Conservation (phyloP, 1,140 invertebrate genomes). For the Nylanderia fulva region DNA sequence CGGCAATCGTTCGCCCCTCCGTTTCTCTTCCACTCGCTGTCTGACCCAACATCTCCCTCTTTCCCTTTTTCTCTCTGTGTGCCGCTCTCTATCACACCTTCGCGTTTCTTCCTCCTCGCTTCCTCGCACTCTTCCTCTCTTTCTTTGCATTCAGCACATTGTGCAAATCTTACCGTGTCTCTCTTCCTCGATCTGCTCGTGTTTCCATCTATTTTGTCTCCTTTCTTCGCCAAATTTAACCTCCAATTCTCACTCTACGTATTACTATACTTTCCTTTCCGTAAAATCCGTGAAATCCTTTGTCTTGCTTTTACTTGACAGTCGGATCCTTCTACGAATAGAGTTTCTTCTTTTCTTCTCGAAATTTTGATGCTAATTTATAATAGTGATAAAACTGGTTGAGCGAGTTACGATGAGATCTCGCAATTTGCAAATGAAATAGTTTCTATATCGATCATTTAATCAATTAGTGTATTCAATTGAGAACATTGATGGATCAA, state of each 20-base stretch:
- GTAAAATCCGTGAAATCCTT: conserved; percentile 26
- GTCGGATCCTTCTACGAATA: background rate
- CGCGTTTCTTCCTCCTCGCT: conserved; percentile 46
- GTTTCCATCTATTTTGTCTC: conserved; percentile 47
- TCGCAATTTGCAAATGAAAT: background rate
- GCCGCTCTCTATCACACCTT: conserved; percentile 40
- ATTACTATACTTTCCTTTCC: conserved; percentile 20
- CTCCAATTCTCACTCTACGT: conserved; percentile 16
- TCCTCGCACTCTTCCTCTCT: background rate
- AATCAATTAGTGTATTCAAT: background rate
- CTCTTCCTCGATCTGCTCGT: background rate
- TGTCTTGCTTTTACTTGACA: background rate
- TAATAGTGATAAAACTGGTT: background rate
- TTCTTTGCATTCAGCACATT: conserved; percentile 6
- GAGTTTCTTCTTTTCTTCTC: background rate
- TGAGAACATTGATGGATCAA: background rate
- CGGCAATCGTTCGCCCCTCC: conserved; percentile 72
- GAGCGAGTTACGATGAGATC: background rate
- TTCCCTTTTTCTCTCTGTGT: background rate
- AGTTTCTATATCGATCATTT: background rate
- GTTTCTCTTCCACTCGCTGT: conserved; percentile 38
- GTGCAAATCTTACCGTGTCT: background rate
- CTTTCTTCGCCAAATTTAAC: conserved; percentile 23
- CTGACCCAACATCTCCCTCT: conserved; percentile 23
- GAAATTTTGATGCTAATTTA: background rate